Conservation (phyloP, 2,797 vertebrate genomes). For the Chloroceryle inda region DNA sequence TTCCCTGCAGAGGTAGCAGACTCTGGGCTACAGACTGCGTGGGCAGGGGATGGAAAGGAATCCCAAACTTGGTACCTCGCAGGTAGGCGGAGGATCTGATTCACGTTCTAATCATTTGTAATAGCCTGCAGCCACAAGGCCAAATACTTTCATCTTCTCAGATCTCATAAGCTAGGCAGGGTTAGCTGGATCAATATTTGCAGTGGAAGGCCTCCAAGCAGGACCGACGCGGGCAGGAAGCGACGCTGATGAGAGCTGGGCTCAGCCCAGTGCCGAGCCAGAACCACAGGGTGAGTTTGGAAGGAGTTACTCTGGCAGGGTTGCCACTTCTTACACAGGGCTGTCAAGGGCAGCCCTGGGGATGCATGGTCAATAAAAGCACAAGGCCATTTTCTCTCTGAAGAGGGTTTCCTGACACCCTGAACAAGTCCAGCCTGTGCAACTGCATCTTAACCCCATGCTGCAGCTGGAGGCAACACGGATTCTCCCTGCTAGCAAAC, state of each 20-base stretch:
- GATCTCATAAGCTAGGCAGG: not conserved
- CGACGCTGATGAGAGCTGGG: not conserved
- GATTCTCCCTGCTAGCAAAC: not conserved
- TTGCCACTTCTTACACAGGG: not conserved
- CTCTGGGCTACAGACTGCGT: not conserved
- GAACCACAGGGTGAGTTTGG: not conserved
- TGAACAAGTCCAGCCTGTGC: not conserved
- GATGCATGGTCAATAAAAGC: fast-evolving
- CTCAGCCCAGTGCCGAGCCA: fast-evolving
- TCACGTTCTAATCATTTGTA: not conserved
- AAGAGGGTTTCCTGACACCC: not conserved
- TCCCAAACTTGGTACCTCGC: fast-evolving
- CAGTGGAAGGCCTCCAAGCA: slow-evolving; percentile 41
- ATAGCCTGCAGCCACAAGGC: not conserved
- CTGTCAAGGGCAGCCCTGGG: not conserved
- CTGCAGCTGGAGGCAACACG: not conserved
- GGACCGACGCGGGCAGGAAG: not conserved
- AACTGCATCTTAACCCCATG: not conserved
- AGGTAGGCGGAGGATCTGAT: slow-evolving; percentile 50
- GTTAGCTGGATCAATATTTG: slow-evolving; percentile 51
- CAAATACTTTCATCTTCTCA: slow-evolving; percentile 12
- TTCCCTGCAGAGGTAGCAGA: not conserved
- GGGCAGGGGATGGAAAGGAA: slow-evolving; percentile 13
- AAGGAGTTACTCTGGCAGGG: not conserved
- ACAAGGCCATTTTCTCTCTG: not conserved